A percentile compares a stretch with the other conserved stretches of the same genome.
Evolutionary conservation across 2,113 vertebrate species (phyloP).

Genomic region (Indicator indicator): DNA sequence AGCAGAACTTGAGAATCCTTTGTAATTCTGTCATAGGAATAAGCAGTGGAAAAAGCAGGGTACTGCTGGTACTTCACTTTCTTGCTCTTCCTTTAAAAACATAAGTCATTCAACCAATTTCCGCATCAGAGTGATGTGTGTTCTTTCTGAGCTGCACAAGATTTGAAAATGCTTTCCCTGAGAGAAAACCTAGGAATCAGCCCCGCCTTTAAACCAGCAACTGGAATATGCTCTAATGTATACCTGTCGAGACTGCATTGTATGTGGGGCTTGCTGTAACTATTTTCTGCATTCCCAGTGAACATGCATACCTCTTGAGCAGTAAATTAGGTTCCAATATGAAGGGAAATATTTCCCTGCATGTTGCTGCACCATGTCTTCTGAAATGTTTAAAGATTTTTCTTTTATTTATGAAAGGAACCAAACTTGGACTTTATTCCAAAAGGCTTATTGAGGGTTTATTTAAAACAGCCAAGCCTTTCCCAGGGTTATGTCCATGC

Average conservation of each 20-base stretch:
- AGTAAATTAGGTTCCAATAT: neutral
- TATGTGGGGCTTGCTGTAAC: neutral
- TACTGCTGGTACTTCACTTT: neutral
- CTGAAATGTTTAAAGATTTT: neutral
- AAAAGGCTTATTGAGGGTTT: neutral
- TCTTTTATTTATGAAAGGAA: neutral
- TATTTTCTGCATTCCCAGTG: neutral
- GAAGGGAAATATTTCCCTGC: neutral
- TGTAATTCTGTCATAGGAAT: neutral
- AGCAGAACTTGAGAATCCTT: neutral
- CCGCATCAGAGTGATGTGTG: neutral
- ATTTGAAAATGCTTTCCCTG: neutral
- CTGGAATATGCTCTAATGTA: neutral
- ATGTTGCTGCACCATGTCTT: neutral
- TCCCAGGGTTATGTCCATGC: neutral
- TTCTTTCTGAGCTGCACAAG: neutral
- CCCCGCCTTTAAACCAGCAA: neutral
- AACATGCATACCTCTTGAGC: neutral
- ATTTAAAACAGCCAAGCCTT: neutral
- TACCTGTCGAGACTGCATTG: neutral
- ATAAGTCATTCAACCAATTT: neutral
- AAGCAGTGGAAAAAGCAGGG: neutral
- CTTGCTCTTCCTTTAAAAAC: neutral
- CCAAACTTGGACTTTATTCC: neutral
- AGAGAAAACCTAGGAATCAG: neutral